Evolutionary conservation across 2,888 invertebrate genomes (phyloP).

Genomic region (Melinaea marsaeus): DNA sequence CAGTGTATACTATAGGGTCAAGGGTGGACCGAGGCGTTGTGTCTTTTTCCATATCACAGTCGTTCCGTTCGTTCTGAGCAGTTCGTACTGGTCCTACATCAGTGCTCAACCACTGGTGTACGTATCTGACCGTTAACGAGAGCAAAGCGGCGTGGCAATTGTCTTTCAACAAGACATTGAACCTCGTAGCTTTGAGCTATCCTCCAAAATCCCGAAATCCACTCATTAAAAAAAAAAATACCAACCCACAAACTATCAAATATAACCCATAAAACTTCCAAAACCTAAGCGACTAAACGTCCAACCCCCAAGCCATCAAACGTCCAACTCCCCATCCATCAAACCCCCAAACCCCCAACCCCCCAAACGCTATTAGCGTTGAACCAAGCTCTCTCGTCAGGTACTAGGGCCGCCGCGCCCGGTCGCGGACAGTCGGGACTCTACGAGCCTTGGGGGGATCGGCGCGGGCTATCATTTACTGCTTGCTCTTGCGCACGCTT

Average conservation of each 20-base stretch:
- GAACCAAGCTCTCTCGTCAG: constrained; percentile 65
- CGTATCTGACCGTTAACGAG: constrained; percentile 58
- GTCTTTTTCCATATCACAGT: constrained; percentile 40
- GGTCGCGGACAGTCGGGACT: constrained; percentile 67
- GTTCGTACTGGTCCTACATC: constrained; percentile 56
- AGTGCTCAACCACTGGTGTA: constrained; percentile 72
- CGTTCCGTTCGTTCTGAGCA: constrained; percentile 41
- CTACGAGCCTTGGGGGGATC: constrained; percentile 72
- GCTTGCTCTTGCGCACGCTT: constrained; percentile 66
- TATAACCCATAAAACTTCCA: neutral
- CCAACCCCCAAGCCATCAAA: neutral
- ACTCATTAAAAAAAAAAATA: constrained; percentile 11
- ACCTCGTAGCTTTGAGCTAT: constrained; percentile 54
- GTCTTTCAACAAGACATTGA: constrained; percentile 77
- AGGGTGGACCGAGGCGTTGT: constrained; percentile 59
- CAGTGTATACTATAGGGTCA: constrained; percentile 66
- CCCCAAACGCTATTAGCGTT: constrained; percentile 41
- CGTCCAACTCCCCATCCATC: neutral
- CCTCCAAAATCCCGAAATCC: neutral
- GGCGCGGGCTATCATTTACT: constrained; percentile 62
- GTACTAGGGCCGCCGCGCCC: constrained; percentile 76
- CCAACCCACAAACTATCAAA: constrained; percentile 22
- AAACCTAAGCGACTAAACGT: neutral
- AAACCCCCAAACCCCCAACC: neutral
- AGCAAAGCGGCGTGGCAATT: constrained; percentile 66